Evolutionary conservation across 2,113 vertebrate species (phyloP).

Genomic region (Poeciliopsis prolifica): DNA sequence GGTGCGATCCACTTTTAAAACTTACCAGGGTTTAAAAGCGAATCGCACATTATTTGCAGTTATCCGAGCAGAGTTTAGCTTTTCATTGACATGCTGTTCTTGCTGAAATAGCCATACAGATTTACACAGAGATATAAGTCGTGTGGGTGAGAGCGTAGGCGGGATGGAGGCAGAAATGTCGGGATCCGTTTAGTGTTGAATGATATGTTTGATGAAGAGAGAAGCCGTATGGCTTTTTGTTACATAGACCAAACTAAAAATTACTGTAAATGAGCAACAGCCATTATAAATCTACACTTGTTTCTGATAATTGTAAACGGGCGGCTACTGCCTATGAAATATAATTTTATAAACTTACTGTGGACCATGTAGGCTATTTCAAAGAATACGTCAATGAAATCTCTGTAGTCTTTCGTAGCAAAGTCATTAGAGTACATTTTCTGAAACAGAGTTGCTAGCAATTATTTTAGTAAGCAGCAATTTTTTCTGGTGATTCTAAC

Average conservation of each 20-base stretch:
- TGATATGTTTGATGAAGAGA: conserved; percentile 14
- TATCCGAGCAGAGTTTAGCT: conserved; percentile 20
- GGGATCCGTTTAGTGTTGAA: conserved; percentile 21
- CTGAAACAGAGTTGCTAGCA: no score
- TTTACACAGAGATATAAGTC: conserved; percentile 25
- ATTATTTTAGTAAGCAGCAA: no score
- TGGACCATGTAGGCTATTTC: no score
- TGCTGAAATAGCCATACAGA: conserved; percentile 31
- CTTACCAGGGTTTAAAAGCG: conserved; percentile 10
- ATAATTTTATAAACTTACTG: no score
- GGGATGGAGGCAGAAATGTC: background rate
- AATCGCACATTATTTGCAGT: conserved; percentile 8
- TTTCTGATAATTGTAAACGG: no score
- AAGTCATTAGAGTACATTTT: no score
- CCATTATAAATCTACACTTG: no score
- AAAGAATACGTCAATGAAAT: no score
- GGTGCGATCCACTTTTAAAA: no score
- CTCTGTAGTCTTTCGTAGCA: no score
- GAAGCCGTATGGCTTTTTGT: background rate
- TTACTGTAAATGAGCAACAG: background rate
- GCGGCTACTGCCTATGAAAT: no score
- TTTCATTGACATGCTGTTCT: conserved; percentile 14
- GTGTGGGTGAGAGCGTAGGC: conserved; percentile 33
- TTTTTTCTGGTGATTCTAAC: no score
- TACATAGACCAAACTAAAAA: background rate